Evolutionary conservation across 2,888 invertebrate genomes (phyloP).

Genomic region (Chironomus tentans): DNA sequence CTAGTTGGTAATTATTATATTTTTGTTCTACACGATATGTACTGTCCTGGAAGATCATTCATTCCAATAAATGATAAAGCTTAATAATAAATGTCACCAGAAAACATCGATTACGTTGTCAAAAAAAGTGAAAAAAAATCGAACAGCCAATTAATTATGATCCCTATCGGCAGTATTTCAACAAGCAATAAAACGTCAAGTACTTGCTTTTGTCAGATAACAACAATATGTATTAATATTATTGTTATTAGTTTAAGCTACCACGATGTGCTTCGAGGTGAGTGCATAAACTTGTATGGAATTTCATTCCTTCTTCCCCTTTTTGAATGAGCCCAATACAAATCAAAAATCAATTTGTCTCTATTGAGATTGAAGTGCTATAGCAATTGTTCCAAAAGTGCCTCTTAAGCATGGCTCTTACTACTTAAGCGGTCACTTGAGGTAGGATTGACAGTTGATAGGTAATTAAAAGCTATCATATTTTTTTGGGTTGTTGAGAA

Average conservation of each 20-base stretch:
- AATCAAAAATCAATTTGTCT: constrained; percentile 12
- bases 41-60: too few species aligned
- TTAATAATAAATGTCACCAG: not conserved
- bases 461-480: not conserved
- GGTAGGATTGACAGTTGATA: not conserved
- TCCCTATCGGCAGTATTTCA: not conserved
- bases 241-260: not conserved
- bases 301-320: not conserved
- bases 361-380: constrained; percentile 1
- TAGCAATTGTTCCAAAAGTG: not conserved
- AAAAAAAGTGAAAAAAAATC: not conserved
- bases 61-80: not conserved
- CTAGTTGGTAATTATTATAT: too few species aligned
- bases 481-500: not conserved
- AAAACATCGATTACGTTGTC: constrained; percentile 2
- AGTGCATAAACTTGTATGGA: not conserved
- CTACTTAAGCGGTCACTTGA: not conserved
- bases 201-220: not conserved
- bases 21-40: too few species aligned
- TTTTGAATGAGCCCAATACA: not conserved
- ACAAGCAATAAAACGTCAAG: constrained; percentile 1
- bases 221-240: not conserved
- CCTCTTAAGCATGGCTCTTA: not conserved
- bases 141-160: constrained; percentile 2
- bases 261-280: not conserved